Evolutionary conservation across 2,797 vertebrate genomes (phyloP), one percentile per base, ranked within the genome.

Genomic region (Pipistrellus nathusii): DNA sequence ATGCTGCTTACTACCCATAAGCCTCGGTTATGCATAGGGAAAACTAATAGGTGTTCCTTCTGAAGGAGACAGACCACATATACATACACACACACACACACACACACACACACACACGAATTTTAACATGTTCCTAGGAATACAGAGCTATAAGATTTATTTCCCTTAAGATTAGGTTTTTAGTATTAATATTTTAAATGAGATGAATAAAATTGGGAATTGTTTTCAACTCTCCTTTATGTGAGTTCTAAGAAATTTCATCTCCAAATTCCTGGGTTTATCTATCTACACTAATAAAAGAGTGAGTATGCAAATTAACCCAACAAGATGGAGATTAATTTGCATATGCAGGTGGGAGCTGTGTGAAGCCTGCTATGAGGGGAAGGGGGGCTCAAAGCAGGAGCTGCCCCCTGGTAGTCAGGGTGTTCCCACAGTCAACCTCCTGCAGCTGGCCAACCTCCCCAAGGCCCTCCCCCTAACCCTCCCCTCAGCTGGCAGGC

Each of bases 111-210:
- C 13, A 5, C 35, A 68, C 20, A 69, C 0, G 30, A 12, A 38
- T 69, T 84, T 83, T 57, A 57, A 9, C 14, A 30, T 62, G 10
- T 73, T 82, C 35, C 59, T 73, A 59, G 78, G 73, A 78, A 4
- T 51, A 20, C 4, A 71, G 25, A 53, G 64, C 21, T n/a, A 46
- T 69, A 82, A 85, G 4, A 59, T 76, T 62, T 48, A 11, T 85
- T 92, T 92, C 92, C 35, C 32, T 83, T 81, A 71, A 71, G 25
- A 62, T 32, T 85, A 4, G 6, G 9, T 85, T 8, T 75, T 84
- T 38, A 25, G 77, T 85, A 62, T 18, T 75, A 80, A 71, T 6
- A 51, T 77, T 89, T 55, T 73, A 91, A 94, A 87, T 94, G 32
- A 86, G 44, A 27, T 48, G 10, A 91, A n/a, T 73, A 38, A 89